phyloP scores from a whole-genome alignment of 1,140 invertebrate species.

The Bombus breviceps region DNA sequence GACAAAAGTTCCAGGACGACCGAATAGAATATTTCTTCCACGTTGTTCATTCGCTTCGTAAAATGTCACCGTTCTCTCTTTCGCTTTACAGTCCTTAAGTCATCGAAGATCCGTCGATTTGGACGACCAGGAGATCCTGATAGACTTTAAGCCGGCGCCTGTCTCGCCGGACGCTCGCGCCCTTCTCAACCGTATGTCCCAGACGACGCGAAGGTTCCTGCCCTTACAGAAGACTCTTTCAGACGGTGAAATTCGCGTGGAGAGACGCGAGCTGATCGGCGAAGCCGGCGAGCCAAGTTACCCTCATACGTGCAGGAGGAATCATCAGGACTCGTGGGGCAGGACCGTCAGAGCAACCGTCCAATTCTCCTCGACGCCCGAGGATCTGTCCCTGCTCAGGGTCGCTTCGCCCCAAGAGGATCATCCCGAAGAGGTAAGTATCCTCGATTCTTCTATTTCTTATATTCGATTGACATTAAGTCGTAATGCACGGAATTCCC shows the following conservation, averaged over 20 bases:
- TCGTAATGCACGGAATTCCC: too few species aligned
- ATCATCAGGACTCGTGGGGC: constrained; percentile 80
- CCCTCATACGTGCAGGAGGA: constrained; percentile 79
- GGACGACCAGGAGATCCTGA: constrained; percentile 92
- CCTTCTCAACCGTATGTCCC: constrained; percentile 79
- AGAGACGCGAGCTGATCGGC: constrained; percentile 82
- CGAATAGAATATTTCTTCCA: neutral
- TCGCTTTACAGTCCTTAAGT: constrained; percentile 43
- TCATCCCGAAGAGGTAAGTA: constrained; percentile 78
- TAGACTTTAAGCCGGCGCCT: constrained; percentile 92
- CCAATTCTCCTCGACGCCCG: constrained; percentile 82
- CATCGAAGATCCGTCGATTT: constrained; percentile 77
- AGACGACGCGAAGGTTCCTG: constrained; percentile 83
- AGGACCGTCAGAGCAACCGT: constrained; percentile 74
- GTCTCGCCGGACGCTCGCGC: constrained; percentile 85
- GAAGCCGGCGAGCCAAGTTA: constrained; percentile 80
- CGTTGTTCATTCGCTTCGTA: neutral
- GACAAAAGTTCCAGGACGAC: too few species aligned
- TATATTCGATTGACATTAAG: too few species aligned
- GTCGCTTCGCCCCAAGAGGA: constrained; percentile 74
- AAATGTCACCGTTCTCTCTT: neutral
- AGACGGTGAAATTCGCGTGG: constrained; percentile 90
- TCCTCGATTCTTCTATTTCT: neutral
- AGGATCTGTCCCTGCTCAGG: constrained; percentile 78
- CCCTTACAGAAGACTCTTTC: constrained; percentile 90